These are phyloP conservation scores for Thamnophis sirtalis DNA, from an alignment of 2,113 vertebrate species.

Conservation along the genomic window DNA sequence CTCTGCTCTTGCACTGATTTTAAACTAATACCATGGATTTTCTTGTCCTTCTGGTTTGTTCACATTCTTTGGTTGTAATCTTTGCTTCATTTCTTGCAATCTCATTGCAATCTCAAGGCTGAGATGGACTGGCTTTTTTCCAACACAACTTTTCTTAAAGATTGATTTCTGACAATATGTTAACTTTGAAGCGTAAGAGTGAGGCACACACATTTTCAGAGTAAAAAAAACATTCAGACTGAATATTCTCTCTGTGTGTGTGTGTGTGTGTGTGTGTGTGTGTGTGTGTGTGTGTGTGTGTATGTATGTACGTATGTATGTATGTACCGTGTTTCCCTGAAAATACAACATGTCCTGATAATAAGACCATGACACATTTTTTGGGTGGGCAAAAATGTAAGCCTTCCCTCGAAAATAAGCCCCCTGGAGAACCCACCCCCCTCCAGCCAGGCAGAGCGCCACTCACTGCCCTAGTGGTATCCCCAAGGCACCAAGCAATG, in stretches of 20 bases:
- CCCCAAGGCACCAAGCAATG: no score
- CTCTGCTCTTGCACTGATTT: background rate
- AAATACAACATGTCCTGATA: no score
- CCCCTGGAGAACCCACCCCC: no score
- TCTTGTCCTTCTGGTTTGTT: conserved; percentile 17
- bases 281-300: no score
- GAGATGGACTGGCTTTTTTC: background rate
- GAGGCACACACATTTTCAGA: background rate
- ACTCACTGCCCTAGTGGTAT: no score
- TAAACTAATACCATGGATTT: background rate
- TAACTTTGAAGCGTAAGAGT: background rate
- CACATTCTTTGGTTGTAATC: background rate
- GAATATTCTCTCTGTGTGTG: background rate
- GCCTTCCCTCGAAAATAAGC: no score
- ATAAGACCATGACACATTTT: no score
- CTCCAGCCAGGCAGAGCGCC: no score
- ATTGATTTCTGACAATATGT: background rate
- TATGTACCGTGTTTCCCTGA: no score
- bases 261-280: no score
- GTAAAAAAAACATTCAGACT: background rate
- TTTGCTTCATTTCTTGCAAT: background rate
- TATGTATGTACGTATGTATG: no score
- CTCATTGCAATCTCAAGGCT: background rate
- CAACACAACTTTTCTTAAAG: background rate
- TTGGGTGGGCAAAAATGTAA: no score